Base-by-base conservation (phyloP, 2,113 vertebrate species). In the Choloepus hoffmanni region DNA sequence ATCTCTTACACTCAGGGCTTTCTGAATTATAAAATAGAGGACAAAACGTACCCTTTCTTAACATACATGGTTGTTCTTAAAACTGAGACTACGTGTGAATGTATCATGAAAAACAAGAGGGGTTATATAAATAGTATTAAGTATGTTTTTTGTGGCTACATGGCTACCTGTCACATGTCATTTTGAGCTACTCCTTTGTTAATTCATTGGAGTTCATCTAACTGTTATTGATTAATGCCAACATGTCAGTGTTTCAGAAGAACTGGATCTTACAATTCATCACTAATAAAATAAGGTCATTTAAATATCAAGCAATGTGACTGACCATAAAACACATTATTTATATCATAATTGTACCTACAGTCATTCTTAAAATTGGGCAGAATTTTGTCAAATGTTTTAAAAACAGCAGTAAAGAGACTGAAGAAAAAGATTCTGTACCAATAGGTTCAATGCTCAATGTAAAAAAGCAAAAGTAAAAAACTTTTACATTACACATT, bases 151-250 rank as follows among this genome's bases (percentile, higher is more conserved):
- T 92, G 67, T 55, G 74, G 74, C 28, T 78, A 58, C 55, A 77
- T 50, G 43, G 78, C 12, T 76, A 86, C 11, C 13, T 62, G 72
- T 94, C 70, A 90, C 13, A 74, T 48, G 48, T 36, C 76, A 88
- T 62, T 48, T 55, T 73, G 40, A 77, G n/a, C 5, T 83, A 85
- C 55, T 72, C 3, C 43, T 84, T 9, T 95, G 24, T 63, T 88
- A 82, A 92, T 90, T 88, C 77, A 94, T 6, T 84, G 53, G 76
- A 73, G 73, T 93, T 90, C 62, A 95, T 77, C 18, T 76, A n/a
- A 45, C n/a, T 81, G 15, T 79, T 36, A 95, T 0, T 85, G 36
- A 93, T 43, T 85, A 85, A 88, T 23, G 55, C 67, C 70, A 93
- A 93, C 45, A 92, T 1, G 48, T 94, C 21, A 87, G 55, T 84